phyloP scores from a whole-genome alignment of 2,888 invertebrate genomes.

The Tethea ocularis region DNA sequence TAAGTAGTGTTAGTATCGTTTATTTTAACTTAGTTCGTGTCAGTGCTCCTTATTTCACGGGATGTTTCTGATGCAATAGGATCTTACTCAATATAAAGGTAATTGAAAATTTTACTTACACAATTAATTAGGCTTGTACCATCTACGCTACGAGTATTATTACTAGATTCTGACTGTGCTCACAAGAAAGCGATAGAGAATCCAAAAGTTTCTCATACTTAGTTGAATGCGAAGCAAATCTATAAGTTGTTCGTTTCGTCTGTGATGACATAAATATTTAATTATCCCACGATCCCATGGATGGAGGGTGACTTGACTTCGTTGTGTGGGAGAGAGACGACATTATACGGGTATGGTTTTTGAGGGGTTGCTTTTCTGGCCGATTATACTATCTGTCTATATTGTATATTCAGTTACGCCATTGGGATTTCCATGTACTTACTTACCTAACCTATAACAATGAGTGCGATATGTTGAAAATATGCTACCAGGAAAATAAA shows the following conservation, averaged over 20 bases:
- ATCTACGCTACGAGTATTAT: neutral
- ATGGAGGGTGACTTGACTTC: slow-evolving; percentile 65
- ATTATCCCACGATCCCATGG: slow-evolving; percentile 75
- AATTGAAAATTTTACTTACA: slow-evolving; percentile 21
- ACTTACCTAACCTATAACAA: slow-evolving; percentile 22
- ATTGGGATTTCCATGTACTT: slow-evolving; percentile 61
- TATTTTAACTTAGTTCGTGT: slow-evolving; percentile 68
- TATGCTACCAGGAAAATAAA: too few species aligned
- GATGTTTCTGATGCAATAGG: slow-evolving; percentile 65
- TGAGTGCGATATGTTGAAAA: too few species aligned
- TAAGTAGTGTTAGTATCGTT: slow-evolving; percentile 63
- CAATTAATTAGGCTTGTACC: neutral
- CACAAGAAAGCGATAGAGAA: neutral
- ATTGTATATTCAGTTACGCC: slow-evolving; percentile 55
- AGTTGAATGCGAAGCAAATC: slow-evolving; percentile 11
- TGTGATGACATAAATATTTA: slow-evolving; percentile 78
- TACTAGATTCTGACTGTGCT: neutral
- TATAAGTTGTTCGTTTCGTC: slow-evolving; percentile 36
- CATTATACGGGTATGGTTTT: slow-evolving; percentile 48
- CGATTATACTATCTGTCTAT: slow-evolving; percentile 15
- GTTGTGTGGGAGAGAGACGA: slow-evolving; percentile 64
- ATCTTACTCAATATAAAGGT: slow-evolving; percentile 62
- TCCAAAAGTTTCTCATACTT: neutral
- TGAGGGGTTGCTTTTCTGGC: slow-evolving; percentile 65
- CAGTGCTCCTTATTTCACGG: slow-evolving; percentile 62